Conservation (phyloP, 2,113 vertebrate species). For the Castor canadensis region DNA sequence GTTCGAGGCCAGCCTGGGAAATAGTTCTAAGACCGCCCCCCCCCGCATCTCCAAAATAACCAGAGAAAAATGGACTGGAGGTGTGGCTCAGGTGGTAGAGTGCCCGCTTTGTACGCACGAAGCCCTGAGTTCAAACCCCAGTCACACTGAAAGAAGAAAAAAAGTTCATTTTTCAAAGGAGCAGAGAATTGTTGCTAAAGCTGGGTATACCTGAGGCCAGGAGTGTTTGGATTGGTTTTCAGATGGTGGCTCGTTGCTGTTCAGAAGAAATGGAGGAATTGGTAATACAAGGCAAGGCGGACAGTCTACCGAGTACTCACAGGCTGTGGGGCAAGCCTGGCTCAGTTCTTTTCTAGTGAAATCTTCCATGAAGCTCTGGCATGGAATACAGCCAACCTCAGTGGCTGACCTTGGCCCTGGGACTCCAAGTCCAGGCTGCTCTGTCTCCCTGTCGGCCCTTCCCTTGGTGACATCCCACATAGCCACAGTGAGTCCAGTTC, state of each 20-base stretch:
- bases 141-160: no score
- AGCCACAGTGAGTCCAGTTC: neutral
- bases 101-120: no score
- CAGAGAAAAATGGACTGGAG: no score
- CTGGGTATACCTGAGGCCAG: neutral
- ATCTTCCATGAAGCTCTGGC: accelerated
- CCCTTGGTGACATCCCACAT: neutral
- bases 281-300: neutral
- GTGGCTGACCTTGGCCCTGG: neutral
- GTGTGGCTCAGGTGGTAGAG: no score
- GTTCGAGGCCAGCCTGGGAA: no score
- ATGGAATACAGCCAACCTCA: accelerated
- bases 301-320: no score
- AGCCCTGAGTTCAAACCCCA: no score
- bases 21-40: no score
- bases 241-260: neutral
- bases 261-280: neutral
- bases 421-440: no score
- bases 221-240: neutral
- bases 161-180: neutral
- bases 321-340: neutral
- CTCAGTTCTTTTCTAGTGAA: neutral
- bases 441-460: neutral
- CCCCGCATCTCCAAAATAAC: no score
- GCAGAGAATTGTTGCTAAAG: neutral